Evolutionary conservation across 2,113 vertebrate species (phyloP).

Genomic region (Dendropsophus ebraccatus): DNA sequence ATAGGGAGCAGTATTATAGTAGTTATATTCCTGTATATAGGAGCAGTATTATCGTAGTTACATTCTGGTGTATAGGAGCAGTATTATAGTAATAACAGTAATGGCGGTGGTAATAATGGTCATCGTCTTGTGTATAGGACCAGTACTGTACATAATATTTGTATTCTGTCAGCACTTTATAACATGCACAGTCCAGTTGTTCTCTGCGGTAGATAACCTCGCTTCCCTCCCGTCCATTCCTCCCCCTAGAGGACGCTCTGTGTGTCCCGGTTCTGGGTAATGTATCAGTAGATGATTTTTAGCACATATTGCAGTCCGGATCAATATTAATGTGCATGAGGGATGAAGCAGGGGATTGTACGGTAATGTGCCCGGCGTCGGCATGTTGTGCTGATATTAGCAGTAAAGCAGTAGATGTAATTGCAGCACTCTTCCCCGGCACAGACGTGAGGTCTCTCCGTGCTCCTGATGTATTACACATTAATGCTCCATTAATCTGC

Average conservation of each 20-base stretch:
- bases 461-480: conserved; percentile 15
- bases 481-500: conserved; percentile 30
- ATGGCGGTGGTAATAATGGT: too few species aligned
- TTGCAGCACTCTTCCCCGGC: not conserved
- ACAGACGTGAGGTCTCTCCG: not conserved
- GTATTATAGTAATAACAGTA: too few species aligned
- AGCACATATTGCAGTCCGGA: not conserved
- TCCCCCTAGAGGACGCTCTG: not conserved
- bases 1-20: not conserved
- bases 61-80: too few species aligned
- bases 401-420: conserved; percentile 26
- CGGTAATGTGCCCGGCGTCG: not conserved
- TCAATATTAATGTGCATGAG: conserved; percentile 30
- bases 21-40: too few species aligned
- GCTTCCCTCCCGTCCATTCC: too few species aligned
- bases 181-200: too few species aligned
- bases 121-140: not conserved
- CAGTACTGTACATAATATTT: too few species aligned
- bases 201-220: too few species aligned
- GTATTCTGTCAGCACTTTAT: too few species aligned
- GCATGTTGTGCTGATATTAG: conserved; percentile 7
- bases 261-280: not conserved
- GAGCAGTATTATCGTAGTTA: too few species aligned
- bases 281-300: not conserved
- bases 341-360: not conserved